Base-by-base conservation (phyloP, 2,797 vertebrate genomes). In the Gymnocypris eckloni region DNA sequence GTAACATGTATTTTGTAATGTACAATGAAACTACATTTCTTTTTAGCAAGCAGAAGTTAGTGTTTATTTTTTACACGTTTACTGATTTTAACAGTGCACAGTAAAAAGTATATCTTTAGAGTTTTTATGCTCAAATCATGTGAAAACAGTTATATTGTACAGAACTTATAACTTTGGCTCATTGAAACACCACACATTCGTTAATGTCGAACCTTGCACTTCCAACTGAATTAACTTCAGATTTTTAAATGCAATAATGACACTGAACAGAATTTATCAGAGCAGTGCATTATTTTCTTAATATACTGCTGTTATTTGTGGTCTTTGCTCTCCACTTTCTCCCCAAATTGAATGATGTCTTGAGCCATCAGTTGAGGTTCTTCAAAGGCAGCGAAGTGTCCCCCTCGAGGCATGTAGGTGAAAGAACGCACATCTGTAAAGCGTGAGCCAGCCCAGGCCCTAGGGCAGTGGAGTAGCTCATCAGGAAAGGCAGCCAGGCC, bases 321-420 rank as follows among this genome's bases (percentile, higher is more conserved):
- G 37, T 89, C 83, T 91, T 71, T 93, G 33, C 79, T 92, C 92
- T 98, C 97, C 73, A 97, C 95, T 88, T 95, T 96, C 88, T 90
- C 92, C 16, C 95, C 96, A 90, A 98, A 97, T 66, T 95, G 91
- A 5, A 95, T 50, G 70, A 98, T 43, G 86, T 98, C 96, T 37
- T 94, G 77, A 52, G 96, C 96, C 6, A 98, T 87, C 67, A 97
- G 94, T 81, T 92, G 89, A 4, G 97, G 97, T 88, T 98, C 96
- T 86, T 98, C 96, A 54, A 97, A 95, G 50, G 97, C 97, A 33
- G 96, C 95, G 56, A 98, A 98, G 92, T 98, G 97, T 3, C 97
- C 97, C 2, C 97, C 97, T 9, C 81, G 88, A 22, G 96, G 90
- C 96, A 97, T 96, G 84, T 95, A 96, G 8, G 94, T 91, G 89